Base-by-base conservation (phyloP, 2,113 vertebrate genomes). In the Syrmaticus mikado region DNA sequence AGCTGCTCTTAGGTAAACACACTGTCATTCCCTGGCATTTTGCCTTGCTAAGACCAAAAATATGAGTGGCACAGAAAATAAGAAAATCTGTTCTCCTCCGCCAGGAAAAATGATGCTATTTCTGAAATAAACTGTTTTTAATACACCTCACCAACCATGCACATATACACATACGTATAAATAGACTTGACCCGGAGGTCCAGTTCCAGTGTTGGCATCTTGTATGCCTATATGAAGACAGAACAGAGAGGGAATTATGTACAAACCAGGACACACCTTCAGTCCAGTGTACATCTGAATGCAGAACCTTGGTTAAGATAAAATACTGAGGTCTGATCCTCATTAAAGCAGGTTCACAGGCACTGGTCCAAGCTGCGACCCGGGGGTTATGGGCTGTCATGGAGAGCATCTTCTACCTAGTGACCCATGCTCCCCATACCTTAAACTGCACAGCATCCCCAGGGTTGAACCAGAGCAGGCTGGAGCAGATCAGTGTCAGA, bases 1-100 rank as follows among this genome's bases (percentile, higher is more conserved):
- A 95, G 93, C 96, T 88, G 90, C 94, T 95, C 79, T 46, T 88
- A 95, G 94, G 93, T 96, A 96, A 97, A 97, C 94, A 95, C 13
- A 58, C 86, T 89, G 93, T 78, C 11, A 0, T 83, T 95, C 85
- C 88, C 79, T 94, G 93, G 96, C 96, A 70, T 84, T 94, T 86
- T 95, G 94, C 94, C 95, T 96, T 0, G 0, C 87, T 68, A 72
- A 93, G 79, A 89, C 89, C 92, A 53, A 95, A 95, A 95, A 91
- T 93, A 94, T 85, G 87, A 96, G 92, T 95, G 90, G 85, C 61
- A 85, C 73, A 70, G 87, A 93, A 95, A 96, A 94, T 28, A 90
- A 77, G 85, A 92, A 85, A 71, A 88, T 58, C 82, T 90, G 52
- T 87, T 92, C 83, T 94, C 70, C 80, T 93, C 85, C 1, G 3